phyloP scores from a whole-genome alignment of 2,797 vertebrate species.

The Astyanax mexicanus region DNA sequence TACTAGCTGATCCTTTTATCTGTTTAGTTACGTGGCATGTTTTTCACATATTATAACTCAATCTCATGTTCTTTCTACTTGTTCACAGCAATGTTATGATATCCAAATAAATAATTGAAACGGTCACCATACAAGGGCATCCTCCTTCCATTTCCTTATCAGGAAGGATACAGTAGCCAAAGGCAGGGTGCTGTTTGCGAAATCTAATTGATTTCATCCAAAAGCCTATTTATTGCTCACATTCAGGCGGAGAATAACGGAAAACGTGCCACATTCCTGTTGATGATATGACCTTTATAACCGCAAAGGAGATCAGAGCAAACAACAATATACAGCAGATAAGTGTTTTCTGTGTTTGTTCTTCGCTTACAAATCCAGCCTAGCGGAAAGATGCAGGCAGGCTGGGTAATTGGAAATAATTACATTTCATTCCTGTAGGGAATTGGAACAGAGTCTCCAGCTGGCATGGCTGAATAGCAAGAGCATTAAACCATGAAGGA shows the following conservation, averaged over 20 bases:
- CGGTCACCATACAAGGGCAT: constrained; percentile 5
- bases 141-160: constrained; percentile 2
- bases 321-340: constrained; percentile 14
- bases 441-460: constrained; percentile 32
- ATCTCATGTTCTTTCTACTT: constrained; percentile 23
- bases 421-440: constrained; percentile 66
- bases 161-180: background rate
- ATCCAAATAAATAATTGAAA: constrained; percentile 28
- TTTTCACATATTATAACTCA: constrained; percentile 12
- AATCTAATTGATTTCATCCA: background rate
- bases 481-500: constrained; percentile 33
- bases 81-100: constrained; percentile 29
- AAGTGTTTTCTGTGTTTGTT: constrained; percentile 28
- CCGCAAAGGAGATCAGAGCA: constrained; percentile 28
- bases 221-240: background rate
- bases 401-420: constrained; percentile 73
- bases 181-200: background rate
- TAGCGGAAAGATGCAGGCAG: constrained; percentile 57
- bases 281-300: constrained; percentile 25
- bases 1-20: constrained; percentile 31
- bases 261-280: background rate
- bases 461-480: constrained; percentile 17
- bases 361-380: constrained; percentile 33
- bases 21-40: constrained; percentile 26
- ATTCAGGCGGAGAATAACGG: background rate